phyloP scores from a whole-genome alignment of 2,113 vertebrate species.

The Xiphorhynchus elegans region DNA sequence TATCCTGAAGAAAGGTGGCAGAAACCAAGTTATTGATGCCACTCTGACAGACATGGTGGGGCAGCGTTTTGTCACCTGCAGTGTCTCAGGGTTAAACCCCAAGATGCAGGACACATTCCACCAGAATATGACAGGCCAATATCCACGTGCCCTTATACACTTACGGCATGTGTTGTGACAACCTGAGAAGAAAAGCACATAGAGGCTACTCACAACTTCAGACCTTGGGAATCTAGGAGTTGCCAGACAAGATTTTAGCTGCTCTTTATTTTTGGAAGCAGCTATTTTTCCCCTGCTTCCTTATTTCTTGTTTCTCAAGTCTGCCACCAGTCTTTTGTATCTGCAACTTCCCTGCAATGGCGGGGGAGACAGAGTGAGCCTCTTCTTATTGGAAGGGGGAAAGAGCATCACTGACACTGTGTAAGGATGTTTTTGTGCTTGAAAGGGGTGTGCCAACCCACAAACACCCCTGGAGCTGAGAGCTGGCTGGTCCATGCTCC shows the following conservation, averaged over 20 bases:
- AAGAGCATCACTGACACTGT: fast-evolving
- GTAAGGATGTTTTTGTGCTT: neutral
- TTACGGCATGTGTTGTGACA: neutral
- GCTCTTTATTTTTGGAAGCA: neutral
- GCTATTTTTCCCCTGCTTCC: neutral
- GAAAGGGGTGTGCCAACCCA: neutral
- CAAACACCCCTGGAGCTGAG: too few relatives aligned
- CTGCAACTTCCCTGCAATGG: neutral
- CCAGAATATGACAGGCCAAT: neutral
- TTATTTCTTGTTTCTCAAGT: neutral
- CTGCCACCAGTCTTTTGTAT: neutral
- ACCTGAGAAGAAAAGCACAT: neutral
- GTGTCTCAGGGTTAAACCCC: neutral
- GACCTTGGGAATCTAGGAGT: neutral
- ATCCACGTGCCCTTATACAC: fast-evolving
- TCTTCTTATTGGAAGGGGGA: neutral
- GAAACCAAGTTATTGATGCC: fast-evolving
- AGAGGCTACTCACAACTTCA: neutral
- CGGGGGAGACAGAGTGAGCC: neutral
- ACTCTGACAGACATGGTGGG: fast-evolving
- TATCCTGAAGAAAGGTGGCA: neutral
- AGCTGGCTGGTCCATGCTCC: neutral
- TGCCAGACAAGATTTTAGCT: neutral
- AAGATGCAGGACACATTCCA: neutral
- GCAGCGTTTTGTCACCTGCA: neutral